phyloP scores from a whole-genome alignment of 2,113 vertebrate species.

The Pimephales promelas region DNA sequence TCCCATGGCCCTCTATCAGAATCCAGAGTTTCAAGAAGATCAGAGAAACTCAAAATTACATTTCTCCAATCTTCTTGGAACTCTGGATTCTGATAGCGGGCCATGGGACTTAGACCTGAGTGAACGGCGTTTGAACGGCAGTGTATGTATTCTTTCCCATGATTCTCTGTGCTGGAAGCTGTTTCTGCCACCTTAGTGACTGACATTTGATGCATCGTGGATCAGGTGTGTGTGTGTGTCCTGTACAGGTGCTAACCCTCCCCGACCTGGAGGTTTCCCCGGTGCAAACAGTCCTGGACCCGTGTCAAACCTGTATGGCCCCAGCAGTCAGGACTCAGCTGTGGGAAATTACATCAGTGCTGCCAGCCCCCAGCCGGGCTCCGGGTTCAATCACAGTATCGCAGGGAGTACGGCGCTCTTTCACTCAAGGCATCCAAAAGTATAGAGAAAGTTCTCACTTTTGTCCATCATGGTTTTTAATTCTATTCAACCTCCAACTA shows the following conservation, averaged over 20 bases:
- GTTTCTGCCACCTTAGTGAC: background rate
- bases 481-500: conserved; percentile 1
- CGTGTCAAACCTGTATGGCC: conserved; percentile 93
- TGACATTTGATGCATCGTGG: background rate
- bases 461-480: background rate
- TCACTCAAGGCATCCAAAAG: background rate
- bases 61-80: no score
- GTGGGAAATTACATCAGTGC: conserved; percentile 99
- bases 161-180: background rate
- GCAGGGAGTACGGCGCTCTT: conserved; percentile 87
- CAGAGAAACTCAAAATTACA: no score
- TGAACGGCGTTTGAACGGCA: no score
- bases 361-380: conserved; percentile 96
- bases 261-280: conserved; percentile 93
- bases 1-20: no score
- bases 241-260: conserved; percentile 92
- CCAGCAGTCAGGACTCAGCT: conserved; percentile 95
- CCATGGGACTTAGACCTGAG: no score
- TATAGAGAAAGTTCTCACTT: background rate
- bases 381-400: conserved; percentile 95
- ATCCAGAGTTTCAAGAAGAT: no score
- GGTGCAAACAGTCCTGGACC: conserved; percentile 98
- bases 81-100: no score
- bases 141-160: background rate
- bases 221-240: conserved; percentile 66